These are phyloP conservation scores for Phaenicophaeus curvirostris DNA, from an alignment of 2,797 vertebrate genomes.

Conservation along the genomic window DNA sequence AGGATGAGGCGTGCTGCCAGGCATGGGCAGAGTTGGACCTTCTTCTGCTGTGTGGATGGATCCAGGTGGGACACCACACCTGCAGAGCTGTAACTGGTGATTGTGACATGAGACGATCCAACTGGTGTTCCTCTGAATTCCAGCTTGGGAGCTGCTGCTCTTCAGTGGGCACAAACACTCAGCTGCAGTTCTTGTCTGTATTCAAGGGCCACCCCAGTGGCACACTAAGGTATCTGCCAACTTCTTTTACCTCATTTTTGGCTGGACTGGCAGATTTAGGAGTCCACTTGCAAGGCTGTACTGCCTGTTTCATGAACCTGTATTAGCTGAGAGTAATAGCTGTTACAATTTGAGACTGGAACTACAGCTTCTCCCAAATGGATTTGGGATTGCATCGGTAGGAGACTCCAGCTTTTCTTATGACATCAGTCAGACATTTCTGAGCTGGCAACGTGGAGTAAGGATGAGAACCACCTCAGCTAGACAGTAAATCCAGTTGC, in stretches of 20 bases:
- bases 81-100: not conserved
- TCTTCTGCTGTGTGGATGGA: not conserved
- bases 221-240: not conserved
- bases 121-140: not conserved
- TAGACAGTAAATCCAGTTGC: not conserved
- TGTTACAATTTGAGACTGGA: not conserved
- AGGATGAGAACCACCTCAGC: not conserved
- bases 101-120: not conserved
- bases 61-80: not conserved
- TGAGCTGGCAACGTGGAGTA: not conserved
- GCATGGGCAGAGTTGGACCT: not conserved
- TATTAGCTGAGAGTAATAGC: not conserved
- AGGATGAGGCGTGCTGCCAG: not conserved
- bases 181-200: not conserved
- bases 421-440: not conserved
- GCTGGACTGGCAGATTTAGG: not conserved
- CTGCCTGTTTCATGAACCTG: not conserved
- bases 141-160: not conserved
- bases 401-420: not conserved
- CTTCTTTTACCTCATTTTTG: not conserved
- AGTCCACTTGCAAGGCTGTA: not conserved
- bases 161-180: not conserved
- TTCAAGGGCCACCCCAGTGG: not conserved
- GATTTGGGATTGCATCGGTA: not conserved
- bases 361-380: not conserved